A percentile compares a stretch with the other conserved stretches of the same genome.
Conservation (phyloP, 2,888 invertebrate species). For the Melipona bicolor region DNA sequence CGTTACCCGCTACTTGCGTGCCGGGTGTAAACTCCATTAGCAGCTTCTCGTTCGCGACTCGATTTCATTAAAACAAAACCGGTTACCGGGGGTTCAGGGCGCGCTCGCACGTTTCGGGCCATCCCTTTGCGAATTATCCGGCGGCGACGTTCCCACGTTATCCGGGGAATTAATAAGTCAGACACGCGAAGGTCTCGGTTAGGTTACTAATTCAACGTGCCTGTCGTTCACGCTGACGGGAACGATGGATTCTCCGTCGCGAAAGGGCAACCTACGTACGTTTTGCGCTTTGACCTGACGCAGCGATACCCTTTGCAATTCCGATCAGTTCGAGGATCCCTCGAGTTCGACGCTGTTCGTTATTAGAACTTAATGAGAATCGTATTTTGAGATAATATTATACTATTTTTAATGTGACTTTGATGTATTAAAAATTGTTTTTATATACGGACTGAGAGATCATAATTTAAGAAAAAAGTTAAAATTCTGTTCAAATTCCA, state of each 20-base stretch:
- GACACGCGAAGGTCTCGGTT: conserved; percentile 8
- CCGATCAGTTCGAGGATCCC: not conserved
- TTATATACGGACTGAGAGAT: too few relatives aligned
- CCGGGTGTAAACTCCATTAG: conserved; percentile 56
- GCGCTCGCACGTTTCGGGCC: conserved; percentile 21
- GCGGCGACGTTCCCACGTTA: conserved; percentile 15
- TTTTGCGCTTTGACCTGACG: not conserved
- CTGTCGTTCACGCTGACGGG: not conserved
- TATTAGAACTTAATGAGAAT: too few relatives aligned
- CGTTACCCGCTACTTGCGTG: conserved; percentile 33
- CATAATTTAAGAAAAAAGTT: too few relatives aligned
- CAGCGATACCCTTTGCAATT: not conserved
- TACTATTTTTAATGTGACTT: too few relatives aligned
- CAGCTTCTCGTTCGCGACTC: conserved; percentile 51
- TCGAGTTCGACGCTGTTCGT: too few relatives aligned
- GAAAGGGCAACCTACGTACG: too few relatives aligned
- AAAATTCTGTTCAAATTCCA: too few relatives aligned
- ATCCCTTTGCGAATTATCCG: conserved; percentile 35
- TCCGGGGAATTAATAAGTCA: conserved; percentile 48
- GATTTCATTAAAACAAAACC: conserved; percentile 63
- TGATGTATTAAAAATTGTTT: too few relatives aligned
- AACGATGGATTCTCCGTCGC: not conserved
- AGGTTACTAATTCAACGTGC: conserved; percentile 29
- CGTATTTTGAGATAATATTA: too few relatives aligned
- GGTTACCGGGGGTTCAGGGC: conserved; percentile 18